Base-by-base conservation (phyloP, 2,797 vertebrate species). In the Siniperca undulata region DNA sequence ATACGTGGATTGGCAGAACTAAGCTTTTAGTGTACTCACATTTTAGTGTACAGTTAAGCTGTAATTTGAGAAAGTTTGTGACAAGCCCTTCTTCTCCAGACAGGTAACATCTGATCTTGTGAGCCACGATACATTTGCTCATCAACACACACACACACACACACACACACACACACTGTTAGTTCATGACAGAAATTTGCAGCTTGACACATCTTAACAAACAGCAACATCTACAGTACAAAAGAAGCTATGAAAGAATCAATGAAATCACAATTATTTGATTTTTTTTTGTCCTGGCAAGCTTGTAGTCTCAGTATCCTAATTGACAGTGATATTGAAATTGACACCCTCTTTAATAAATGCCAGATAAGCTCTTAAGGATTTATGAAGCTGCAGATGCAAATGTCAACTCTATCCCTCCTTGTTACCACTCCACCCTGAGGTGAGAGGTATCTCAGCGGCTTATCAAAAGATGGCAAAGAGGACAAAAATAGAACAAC, bases 401-500 rank as follows among this genome's bases (percentile, higher is more conserved):
- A 89, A 90, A 90, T 82, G 83, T 86, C 84, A 84, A 11, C 82
- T 11, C 56, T 0, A 77, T 81, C 68, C 48, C 58, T 80, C 84
- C 78, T 89, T 53, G 84, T 86, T 86, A 78, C 58, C 72, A 50
- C 77, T 76, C n/a, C 82, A 44, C 34, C 40, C 34, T 10, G 11
- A 83, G 86, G 78, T 78, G 77, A 86, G 73, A 82, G 72, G 67
- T 38, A 24, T 85, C 58, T 80, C 71, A 27, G 70, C 10, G 3
- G 73, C 58, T 86, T 81, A 77, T 80, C 64, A 84, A 48, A 77
- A 67, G 7, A 82, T 53, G 52, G n/a, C n/a, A 12, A 73, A 62
- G n/a, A 78, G 36, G 62, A 81, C 55, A 22, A 50, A 87, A 91
- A 89, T 85, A 88, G 81, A 66, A 81, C 77, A 66, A 81, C 77